Conservation (phyloP, 2,113 vertebrate genomes). For the Jaculus jaculus region DNA sequence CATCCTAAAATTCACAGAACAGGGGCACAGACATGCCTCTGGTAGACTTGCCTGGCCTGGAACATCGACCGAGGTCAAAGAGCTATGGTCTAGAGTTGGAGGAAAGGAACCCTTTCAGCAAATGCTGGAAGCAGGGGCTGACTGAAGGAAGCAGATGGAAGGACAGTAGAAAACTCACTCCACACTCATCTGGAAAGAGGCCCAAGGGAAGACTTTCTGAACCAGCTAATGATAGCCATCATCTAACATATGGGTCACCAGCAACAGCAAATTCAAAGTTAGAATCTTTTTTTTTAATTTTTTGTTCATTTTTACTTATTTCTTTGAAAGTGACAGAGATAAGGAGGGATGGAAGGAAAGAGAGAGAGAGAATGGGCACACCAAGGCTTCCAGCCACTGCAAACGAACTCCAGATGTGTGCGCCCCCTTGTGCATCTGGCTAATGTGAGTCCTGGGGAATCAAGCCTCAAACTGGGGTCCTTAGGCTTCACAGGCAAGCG, state of each 20-base stretch:
- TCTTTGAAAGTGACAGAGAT: too few species aligned
- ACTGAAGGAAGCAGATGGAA: background rate
- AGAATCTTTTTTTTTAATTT: too few species aligned
- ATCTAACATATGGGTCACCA: background rate
- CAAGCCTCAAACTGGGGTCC: too few species aligned
- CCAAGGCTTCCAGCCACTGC: too few species aligned
- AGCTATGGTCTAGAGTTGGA: background rate
- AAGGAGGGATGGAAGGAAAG: too few species aligned
- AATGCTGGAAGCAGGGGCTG: background rate
- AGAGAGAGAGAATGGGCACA: too few species aligned
- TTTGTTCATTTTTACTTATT: too few species aligned
- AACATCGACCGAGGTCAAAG: background rate
- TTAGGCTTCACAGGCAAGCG: too few species aligned
- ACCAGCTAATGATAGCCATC: background rate
- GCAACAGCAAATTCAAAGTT: background rate
- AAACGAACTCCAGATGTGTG: too few species aligned
- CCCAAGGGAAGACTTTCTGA: background rate
- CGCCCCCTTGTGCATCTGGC: too few species aligned
- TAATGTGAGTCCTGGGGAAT: too few species aligned
- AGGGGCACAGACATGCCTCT: background rate
- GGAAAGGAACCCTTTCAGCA: background rate
- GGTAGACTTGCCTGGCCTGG: background rate
- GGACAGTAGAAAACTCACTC: background rate
- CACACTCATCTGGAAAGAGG: background rate
- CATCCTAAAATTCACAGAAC: background rate